Evolutionary conservation across 2,113 vertebrate species (phyloP), one percentile per base, ranked within the genome.

Genomic region (Penelope pileata): DNA sequence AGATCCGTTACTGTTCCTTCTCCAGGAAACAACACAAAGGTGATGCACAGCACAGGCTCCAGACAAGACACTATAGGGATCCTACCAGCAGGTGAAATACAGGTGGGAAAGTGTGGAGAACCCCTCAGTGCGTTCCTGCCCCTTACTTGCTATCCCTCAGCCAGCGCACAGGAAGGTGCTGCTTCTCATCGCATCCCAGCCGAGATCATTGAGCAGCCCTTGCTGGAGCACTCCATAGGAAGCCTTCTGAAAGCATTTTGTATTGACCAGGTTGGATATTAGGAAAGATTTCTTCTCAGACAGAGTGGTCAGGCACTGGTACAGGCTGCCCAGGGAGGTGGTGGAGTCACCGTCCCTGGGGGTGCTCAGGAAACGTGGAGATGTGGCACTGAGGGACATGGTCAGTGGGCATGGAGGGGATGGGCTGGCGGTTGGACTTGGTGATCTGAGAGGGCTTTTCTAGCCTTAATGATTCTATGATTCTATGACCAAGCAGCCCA

Each of bases 131-230:
- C 7, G 4, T n/a, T 69, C 30, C 84, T 10, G 1, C 30, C 15
- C 60, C 42, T 2, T 1, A 6, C 4, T 4, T 4, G 12, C 29
- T 36, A 26, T 60, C 53, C 59, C 36, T 32, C n/a, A 16, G 48
- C 23, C 42, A 9, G 19, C 1, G 16, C 24, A 29, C 32, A 40
- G 34, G 19, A 16, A 1, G 3, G 18, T 9, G 73, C 48, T 23
- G 43, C 36, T 7, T 56, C 75, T 60, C 62, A 51, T 38, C 27
- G 77, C 16, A 0, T 0, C 11, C 56, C 58, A 36, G 43, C 19
- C 63, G 5, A 32, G 34, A 23, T 2, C 3, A 45, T 3, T 0
- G 3, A 15, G 29, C 29, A 63, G 24, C 3, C 58, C 36, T 51
- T 16, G 16, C 12, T 4, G 43, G 47, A 32, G 38, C 26, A 9